Evolutionary conservation across 2,888 invertebrate species (phyloP).

Genomic region (Ophion ellenae): DNA sequence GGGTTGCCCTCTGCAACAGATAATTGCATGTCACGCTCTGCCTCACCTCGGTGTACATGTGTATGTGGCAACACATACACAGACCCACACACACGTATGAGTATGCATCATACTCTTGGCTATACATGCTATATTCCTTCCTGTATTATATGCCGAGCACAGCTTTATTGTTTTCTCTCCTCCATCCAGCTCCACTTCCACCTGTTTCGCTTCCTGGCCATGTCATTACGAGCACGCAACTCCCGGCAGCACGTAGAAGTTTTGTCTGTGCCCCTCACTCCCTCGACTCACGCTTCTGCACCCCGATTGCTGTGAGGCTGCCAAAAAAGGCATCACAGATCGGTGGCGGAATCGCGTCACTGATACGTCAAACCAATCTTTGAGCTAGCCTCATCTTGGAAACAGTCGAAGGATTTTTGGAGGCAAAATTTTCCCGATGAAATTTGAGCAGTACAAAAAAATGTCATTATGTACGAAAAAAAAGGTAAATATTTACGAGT

Average conservation of each 20-base stretch:
- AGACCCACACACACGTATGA: neutral
- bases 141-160: slow-evolving; percentile 50
- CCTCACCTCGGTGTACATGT: neutral
- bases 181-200: slow-evolving; percentile 39
- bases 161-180: slow-evolving; percentile 64
- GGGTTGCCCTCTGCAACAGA: slow-evolving; percentile 40
- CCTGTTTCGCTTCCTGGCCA: slow-evolving; percentile 58
- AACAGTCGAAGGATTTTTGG: no score
- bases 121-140: slow-evolving; percentile 10
- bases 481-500: no score
- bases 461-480: no score
- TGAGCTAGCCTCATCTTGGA: no score
- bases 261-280: slow-evolving; percentile 12
- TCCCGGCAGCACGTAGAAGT: slow-evolving; percentile 53
- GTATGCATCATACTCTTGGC: neutral
- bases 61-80: neutral
- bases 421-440: no score
- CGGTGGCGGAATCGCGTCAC: no score
- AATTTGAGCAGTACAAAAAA: no score
- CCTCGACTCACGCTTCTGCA: slow-evolving; percentile 14
- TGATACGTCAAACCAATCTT: no score
- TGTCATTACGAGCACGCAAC: slow-evolving; percentile 61
- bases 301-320: neutral
- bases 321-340: no score
- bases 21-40: slow-evolving; percentile 54